These are phyloP conservation scores for Meloidogyne chitwoodi DNA, from an alignment of 1,140 invertebrate genomes.

Conservation along the genomic window DNA sequence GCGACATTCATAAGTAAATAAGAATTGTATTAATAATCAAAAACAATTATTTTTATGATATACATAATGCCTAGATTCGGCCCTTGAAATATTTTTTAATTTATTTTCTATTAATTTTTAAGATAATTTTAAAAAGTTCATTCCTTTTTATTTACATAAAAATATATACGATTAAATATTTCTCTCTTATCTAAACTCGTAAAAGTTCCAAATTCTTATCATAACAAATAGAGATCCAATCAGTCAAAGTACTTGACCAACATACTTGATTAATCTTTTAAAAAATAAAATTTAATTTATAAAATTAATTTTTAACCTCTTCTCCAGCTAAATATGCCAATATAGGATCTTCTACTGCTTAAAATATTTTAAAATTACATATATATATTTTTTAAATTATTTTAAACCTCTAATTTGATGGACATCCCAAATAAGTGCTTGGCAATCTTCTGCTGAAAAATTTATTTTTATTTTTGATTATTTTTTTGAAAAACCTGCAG, in stretches of 20 bases:
- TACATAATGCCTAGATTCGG: no score
- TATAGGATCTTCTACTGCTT: slow-evolving; percentile 70
- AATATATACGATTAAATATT: neutral
- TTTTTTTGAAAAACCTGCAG: slow-evolving; percentile 40
- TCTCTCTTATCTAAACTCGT: slow-evolving; percentile 67
- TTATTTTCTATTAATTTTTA: no score
- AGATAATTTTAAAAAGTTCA: no score
- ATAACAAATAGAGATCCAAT: slow-evolving; percentile 99
- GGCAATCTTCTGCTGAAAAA: slow-evolving; percentile 71
- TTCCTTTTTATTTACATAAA: neutral
- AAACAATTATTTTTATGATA: no score
- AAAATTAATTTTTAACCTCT: slow-evolving; percentile 64
- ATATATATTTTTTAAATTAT: neutral
- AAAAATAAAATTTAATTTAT: neutral
- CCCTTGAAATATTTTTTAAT: no score
- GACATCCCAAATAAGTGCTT: slow-evolving; percentile 99
- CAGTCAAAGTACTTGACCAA: slow-evolving; percentile 98
- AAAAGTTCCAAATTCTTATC: slow-evolving; percentile 95
- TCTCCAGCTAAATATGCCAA: slow-evolving; percentile 97
- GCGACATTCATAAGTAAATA: no score
- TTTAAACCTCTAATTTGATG: slow-evolving; percentile 34
- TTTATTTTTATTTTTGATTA: slow-evolving; percentile 1
- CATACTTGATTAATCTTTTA: slow-evolving; percentile 89
- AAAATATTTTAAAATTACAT: neutral
- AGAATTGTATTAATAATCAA: no score